Evolutionary conservation across 2,113 vertebrate species (phyloP), one percentile per base, ranked within the genome.

Genomic region (Gasterosteus aculeatus): DNA sequence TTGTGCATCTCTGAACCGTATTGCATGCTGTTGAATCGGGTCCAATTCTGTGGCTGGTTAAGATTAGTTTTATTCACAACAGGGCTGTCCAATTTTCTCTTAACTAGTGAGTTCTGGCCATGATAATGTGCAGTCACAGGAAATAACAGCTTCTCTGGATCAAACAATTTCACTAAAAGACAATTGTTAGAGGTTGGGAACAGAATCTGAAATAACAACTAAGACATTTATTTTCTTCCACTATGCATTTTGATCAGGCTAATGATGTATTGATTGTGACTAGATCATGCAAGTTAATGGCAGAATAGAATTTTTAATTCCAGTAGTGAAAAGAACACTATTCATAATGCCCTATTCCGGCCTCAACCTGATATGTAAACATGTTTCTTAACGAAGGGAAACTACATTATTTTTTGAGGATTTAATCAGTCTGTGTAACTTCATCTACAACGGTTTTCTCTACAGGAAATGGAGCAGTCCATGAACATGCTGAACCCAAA

Each of bases 401-500:
- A 14, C 18, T 15, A 38, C 3, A 18, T 44, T 44, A 3, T 44
- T 44, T 44, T 44, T 44, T 44, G 42, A 44, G 41, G 41, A 44
- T 46, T 46, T 46, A 5, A 16, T 49, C 18, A 18, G 16, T 22
- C 33, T 7, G 35, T 57, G 29, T 15, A 15, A 9, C 29, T 22
- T 26, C 16, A 11, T 11, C 60, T 67, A 2, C 33, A 69, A 41
- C 59, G 42, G 65, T 77, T 65, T 73, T 56, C 51, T 64, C 41
- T 35, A 19, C 92, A 99, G 98, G 98, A 99, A 93, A 99, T 99
- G 96, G 98, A 99, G 76, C 98, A 99, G 88, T 99, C 98, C 60
- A 99, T 99, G 98, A 98, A 98, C 90, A 99, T 99, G 98, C 88
- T 99, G 91, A 99, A 97, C 92, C 98, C 98, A 80, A 99, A 99